Percentiles rank a stretch among this genome's conserved stretches.
These are phyloP conservation scores for Rhadinocentrus ornatus DNA, from an alignment of 2,797 vertebrate species.

Conservation along the genomic window DNA sequence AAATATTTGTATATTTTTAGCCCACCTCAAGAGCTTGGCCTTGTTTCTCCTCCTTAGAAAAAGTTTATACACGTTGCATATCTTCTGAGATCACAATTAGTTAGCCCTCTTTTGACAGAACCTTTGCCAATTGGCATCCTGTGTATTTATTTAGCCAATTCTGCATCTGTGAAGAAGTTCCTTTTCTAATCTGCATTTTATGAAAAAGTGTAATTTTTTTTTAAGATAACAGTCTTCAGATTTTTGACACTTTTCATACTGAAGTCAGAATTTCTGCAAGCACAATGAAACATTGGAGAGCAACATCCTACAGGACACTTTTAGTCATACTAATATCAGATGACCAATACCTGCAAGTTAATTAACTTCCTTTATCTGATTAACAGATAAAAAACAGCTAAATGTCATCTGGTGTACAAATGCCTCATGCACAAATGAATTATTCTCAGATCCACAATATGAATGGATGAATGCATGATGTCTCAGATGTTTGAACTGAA, in stretches of 20 bases:
- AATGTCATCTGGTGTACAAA: no score
- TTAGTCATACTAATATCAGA: not conserved
- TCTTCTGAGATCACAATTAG: slow-evolving; percentile 7
- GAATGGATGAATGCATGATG: not conserved
- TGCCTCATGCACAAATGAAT: no score
- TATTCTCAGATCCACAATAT: not conserved
- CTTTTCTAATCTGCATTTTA: slow-evolving; percentile 4
- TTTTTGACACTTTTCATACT: not conserved
- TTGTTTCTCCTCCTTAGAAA: not conserved
- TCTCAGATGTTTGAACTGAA: not conserved
- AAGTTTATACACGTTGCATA: not conserved
- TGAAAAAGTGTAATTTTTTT: no score
- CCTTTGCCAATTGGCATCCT: not conserved
- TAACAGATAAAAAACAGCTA: no score
- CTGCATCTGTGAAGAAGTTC: not conserved
- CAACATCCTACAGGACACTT: not conserved
- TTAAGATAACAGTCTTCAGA: not conserved
- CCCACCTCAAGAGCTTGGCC: not conserved
- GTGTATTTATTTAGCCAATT: slow-evolving; percentile 5
- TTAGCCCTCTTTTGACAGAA: not conserved
- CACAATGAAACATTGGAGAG: no score
- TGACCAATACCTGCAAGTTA: no score
- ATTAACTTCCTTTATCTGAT: no score
- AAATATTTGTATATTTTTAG: not conserved
- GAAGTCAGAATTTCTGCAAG: not conserved